phyloP scores from a whole-genome alignment of 1,140 invertebrate genomes.

The Coenobita brevimanus region DNA sequence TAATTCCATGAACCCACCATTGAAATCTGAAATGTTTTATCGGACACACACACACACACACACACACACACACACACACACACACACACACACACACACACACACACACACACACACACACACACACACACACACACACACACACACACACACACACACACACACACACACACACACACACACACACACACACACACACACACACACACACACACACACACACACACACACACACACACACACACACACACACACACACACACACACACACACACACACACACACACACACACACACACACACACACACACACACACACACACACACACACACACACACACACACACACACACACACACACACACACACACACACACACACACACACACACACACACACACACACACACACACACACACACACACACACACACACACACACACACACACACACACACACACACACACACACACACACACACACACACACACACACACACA shows the following conservation, averaged over 20 bases:
- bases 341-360: constrained; percentile 2
- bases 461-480: constrained; percentile 1
- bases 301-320: constrained; percentile 14
- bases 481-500: neutral
- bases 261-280: neutral
- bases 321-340: neutral
- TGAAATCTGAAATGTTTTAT: no score
- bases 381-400: neutral
- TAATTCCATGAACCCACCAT: no score
- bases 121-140: constrained; percentile 26
- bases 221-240: neutral
- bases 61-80: constrained; percentile 23
- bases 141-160: constrained; percentile 26
- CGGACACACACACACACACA: constrained; percentile 27
- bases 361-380: neutral
- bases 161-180: constrained; percentile 26
- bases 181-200: constrained; percentile 26
- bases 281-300: no score
- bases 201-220: constrained; percentile 15
- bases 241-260: constrained; percentile 15
- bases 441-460: constrained; percentile 5
- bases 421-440: constrained; percentile 3
- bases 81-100: constrained; percentile 26
- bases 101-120: constrained; percentile 22
- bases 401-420: neutral